phyloP scores from a whole-genome alignment of 2,797 vertebrate genomes.

The Phoeniculus purpureus region DNA sequence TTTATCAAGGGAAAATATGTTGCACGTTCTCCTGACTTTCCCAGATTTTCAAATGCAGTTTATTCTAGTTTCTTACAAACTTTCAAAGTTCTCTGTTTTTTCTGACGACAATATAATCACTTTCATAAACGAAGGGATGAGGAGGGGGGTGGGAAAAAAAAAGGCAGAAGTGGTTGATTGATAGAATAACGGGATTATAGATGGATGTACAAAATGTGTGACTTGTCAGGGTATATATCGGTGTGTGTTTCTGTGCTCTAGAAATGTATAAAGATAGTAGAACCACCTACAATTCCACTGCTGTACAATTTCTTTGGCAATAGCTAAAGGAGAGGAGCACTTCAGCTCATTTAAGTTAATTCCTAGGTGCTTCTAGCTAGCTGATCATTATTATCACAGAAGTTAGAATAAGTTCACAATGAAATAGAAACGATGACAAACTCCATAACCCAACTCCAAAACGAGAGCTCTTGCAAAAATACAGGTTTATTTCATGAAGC shows the following conservation, averaged over 20 bases:
- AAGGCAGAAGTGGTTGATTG: slow-evolving; percentile 23
- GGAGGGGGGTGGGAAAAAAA: background rate
- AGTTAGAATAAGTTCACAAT: background rate
- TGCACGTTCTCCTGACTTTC: slow-evolving; percentile 78
- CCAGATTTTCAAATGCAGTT: slow-evolving; percentile 79
- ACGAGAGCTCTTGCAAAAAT: background rate
- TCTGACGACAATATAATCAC: slow-evolving; percentile 56
- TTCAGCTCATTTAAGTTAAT: slow-evolving; percentile 54
- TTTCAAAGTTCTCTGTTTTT: slow-evolving; percentile 72
- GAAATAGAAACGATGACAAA: background rate
- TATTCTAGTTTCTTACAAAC: slow-evolving; percentile 80
- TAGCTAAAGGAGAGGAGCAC: slow-evolving; percentile 1
- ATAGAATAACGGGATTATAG: slow-evolving; percentile 39
- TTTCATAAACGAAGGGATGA: slow-evolving; percentile 52
- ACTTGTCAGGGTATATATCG: background rate
- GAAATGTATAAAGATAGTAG: slow-evolving; percentile 40
- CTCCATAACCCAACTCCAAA: background rate
- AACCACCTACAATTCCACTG: slow-evolving; percentile 18
- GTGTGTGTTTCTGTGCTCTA: slow-evolving; percentile 17
- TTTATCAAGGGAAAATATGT: slow-evolving; percentile 83
- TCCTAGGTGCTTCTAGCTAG: slow-evolving; percentile 21
- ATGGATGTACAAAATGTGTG: slow-evolving; percentile 30
- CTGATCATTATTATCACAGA: slow-evolving; percentile 36
- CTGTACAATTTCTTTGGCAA: slow-evolving; percentile 39
- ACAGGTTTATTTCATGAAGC: background rate